A percentile compares a stretch with the other conserved stretches of the same genome.
phyloP scores from a whole-genome alignment of 2,888 invertebrate species.

The Tyria jacobaeae region DNA sequence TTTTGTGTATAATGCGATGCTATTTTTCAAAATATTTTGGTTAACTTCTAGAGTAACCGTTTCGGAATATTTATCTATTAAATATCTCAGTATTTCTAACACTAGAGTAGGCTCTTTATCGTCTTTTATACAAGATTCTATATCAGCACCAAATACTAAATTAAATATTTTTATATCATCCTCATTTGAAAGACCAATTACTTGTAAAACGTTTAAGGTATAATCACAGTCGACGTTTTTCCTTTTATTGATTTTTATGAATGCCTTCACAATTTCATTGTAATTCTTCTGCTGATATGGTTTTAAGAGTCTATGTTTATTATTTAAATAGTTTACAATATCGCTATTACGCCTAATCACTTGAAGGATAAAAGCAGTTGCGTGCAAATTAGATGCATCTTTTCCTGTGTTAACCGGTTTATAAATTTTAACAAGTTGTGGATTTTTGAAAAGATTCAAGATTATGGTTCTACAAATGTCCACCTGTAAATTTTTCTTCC shows the following conservation, averaged over 20 bases:
- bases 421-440: constrained; percentile 74
- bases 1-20: constrained; percentile 75
- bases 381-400: constrained; percentile 58
- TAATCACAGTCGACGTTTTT: constrained; percentile 68
- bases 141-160: constrained; percentile 68
- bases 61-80: constrained; percentile 79
- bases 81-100: constrained; percentile 78
- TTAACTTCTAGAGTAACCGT: constrained; percentile 64
- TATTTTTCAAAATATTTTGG: constrained; percentile 68
- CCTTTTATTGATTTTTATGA: constrained; percentile 79
- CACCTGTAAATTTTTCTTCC: constrained; percentile 65
- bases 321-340: constrained; percentile 66
- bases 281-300: constrained; percentile 86
- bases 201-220: constrained; percentile 75
- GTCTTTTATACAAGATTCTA: constrained; percentile 70
- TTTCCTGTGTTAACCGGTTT: constrained; percentile 69
- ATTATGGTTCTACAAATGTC: constrained; percentile 69
- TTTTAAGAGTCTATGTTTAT: constrained; percentile 70
- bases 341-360: constrained; percentile 65
- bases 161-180: constrained; percentile 78
- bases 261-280: constrained; percentile 73
- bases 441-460: constrained; percentile 71
- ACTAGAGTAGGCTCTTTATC: constrained; percentile 84
- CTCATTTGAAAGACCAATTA: constrained; percentile 69
- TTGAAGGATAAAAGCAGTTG: constrained; percentile 72